Evolutionary conservation across 2,888 invertebrate species (phyloP).

Genomic region (Oxyteleia sp.): DNA sequence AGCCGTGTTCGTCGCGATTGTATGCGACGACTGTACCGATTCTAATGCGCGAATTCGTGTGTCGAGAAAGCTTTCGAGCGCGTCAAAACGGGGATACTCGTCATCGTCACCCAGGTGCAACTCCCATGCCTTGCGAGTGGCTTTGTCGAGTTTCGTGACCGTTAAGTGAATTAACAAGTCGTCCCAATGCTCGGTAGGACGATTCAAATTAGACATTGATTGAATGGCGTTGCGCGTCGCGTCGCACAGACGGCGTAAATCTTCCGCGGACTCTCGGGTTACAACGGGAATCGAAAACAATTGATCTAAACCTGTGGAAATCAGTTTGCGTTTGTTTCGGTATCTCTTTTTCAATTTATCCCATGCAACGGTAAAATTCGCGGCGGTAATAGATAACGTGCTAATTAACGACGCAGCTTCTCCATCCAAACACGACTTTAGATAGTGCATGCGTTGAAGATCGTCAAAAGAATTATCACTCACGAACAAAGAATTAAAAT

Average conservation of each 20-base stretch:
- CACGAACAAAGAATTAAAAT: slow-evolving; percentile 7
- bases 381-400: neutral
- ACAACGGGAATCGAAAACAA: neutral
- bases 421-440: slow-evolving; percentile 19
- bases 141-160: neutral
- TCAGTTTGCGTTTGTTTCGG: neutral
- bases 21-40: neutral
- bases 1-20: neutral
- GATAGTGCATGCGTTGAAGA: too few relatives aligned
- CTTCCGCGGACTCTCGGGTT: slow-evolving; percentile 1
- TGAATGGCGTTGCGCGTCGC: neutral
- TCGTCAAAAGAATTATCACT: neutral
- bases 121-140: neutral
- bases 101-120: too few relatives aligned
- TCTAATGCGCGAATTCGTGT: neutral
- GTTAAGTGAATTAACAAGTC: neutral
- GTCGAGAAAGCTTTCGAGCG: neutral
- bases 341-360: neutral
- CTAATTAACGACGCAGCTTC: slow-evolving; percentile 1
- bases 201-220: neutral
- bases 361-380: slow-evolving; percentile 13
- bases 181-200: too few relatives aligned
- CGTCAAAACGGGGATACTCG: neutral
- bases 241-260: neutral
- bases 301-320: neutral